phyloP scores from a whole-genome alignment of 2,888 invertebrate species.

The Andrena haemorrhoa region DNA sequence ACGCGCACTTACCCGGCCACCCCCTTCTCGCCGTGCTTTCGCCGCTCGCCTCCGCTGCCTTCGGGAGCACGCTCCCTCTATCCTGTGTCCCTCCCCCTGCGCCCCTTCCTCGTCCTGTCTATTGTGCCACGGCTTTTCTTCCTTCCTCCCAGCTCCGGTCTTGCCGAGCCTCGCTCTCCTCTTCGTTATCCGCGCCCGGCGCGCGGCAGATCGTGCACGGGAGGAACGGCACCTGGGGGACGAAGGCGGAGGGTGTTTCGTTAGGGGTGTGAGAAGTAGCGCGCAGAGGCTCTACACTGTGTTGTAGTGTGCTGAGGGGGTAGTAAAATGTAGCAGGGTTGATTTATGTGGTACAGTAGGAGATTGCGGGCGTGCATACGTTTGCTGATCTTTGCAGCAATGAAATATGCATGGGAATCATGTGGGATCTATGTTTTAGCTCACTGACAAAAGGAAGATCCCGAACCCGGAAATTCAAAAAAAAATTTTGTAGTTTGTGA shows the following conservation, averaged over 20 bases:
- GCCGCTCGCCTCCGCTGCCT: too few relatives aligned
- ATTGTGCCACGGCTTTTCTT: background rate
- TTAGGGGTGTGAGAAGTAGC: too few relatives aligned
- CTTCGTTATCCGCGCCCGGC: background rate
- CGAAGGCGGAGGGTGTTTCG: background rate
- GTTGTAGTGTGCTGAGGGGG: too few relatives aligned
- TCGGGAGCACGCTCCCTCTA: background rate
- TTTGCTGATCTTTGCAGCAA: too few relatives aligned
- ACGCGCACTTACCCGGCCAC: constrained; percentile 48
- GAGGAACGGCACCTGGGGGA: background rate
- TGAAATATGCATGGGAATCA: too few relatives aligned
- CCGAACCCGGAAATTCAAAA: too few relatives aligned
- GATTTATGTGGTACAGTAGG: background rate
- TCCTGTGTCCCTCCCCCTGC: background rate
- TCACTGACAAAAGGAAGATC: too few relatives aligned
- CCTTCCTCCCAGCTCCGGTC: background rate
- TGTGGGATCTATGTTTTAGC: too few relatives aligned
- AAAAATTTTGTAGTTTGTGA: too few relatives aligned
- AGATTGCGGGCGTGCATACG: too few relatives aligned
- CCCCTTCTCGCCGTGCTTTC: constrained; percentile 2
- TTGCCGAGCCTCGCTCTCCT: background rate
- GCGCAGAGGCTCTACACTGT: too few relatives aligned
- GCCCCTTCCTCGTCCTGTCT: background rate
- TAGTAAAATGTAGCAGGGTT: background rate
- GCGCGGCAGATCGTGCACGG: background rate